Evolutionary conservation across 2,113 vertebrate genomes (phyloP).

Genomic region (Phalacrocorax carbo): DNA sequence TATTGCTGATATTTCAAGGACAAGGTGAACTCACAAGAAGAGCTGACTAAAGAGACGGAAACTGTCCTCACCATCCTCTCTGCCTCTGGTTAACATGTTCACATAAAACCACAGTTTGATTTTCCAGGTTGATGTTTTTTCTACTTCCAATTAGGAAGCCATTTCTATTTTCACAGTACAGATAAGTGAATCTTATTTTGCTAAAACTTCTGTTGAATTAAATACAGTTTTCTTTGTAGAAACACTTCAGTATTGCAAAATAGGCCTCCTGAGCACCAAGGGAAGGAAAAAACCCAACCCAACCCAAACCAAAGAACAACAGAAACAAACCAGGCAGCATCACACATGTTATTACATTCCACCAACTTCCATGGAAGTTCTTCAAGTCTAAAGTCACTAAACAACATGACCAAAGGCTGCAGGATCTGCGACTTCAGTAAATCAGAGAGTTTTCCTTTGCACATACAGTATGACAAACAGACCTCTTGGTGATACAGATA

Average conservation of each 20-base stretch:
- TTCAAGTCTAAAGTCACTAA: neutral
- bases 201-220: neutral
- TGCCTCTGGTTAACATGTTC: neutral
- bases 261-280: neutral
- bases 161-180: neutral
- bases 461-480: neutral
- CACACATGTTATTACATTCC: neutral
- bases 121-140: neutral
- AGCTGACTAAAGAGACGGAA: neutral
- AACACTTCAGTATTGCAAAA: neutral
- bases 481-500: neutral
- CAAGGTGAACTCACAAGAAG: neutral
- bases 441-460: neutral
- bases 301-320: neutral
- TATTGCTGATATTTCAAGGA: neutral
- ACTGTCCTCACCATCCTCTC: neutral
- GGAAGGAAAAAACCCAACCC: neutral
- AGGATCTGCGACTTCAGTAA: neutral
- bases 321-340: neutral
- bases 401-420: neutral
- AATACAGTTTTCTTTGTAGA: neutral
- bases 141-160: neutral
- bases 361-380: neutral
- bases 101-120: neutral
- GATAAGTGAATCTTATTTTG: neutral